These are phyloP conservation scores for Cephonodes hylas DNA, from an alignment of 2,888 invertebrate genomes.

Conservation along the genomic window DNA sequence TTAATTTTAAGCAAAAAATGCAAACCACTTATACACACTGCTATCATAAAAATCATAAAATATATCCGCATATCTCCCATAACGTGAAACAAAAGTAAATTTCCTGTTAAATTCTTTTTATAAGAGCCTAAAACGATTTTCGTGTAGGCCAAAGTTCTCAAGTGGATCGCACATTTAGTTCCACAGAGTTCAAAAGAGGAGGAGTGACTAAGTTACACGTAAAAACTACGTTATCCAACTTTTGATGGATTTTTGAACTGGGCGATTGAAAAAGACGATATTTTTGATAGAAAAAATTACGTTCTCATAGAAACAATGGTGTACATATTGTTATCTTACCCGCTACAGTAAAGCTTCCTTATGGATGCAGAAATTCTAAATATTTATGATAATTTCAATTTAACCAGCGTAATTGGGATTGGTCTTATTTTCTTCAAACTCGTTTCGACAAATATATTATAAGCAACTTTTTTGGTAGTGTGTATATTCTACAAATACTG, in stretches of 20 bases:
- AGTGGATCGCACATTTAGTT: conserved; percentile 35
- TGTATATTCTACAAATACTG: too few relatives aligned
- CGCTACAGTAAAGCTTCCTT: background rate
- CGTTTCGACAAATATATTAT: too few relatives aligned
- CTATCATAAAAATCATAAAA: background rate
- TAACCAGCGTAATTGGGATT: too few relatives aligned
- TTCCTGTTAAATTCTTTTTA: conserved; percentile 14
- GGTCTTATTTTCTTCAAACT: too few relatives aligned
- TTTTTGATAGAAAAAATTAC: background rate
- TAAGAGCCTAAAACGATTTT: conserved; percentile 44
- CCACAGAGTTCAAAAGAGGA: conserved; percentile 26
- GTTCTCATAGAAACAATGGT: background rate
- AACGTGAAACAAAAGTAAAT: background rate
- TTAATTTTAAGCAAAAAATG: too few relatives aligned
- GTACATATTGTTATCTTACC: background rate
- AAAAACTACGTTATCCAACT: conserved; percentile 5
- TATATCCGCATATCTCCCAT: background rate
- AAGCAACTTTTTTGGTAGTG: too few relatives aligned
- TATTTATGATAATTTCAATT: too few relatives aligned
- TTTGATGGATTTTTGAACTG: background rate
- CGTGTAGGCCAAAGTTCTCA: conserved; percentile 43
- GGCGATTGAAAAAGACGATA: background rate
- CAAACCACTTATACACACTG: too few relatives aligned
- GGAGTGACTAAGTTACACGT: conserved; percentile 25
- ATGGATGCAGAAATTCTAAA: too few relatives aligned